Base-by-base conservation (phyloP, 2,888 invertebrate genomes). In the Plemyria rubiginata region DNA sequence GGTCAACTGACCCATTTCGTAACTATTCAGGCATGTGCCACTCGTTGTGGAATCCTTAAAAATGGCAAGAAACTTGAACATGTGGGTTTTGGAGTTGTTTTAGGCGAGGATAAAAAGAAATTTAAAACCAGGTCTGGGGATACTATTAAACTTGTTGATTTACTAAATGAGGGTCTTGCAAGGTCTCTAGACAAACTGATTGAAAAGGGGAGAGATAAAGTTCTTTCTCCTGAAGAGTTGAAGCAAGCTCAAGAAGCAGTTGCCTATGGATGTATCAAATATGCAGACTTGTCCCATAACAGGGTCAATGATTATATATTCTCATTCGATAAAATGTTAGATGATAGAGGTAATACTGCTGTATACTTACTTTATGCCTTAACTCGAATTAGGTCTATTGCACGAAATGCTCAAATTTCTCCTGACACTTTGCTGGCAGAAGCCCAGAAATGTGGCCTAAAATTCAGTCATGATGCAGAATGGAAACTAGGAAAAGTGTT, bases 301-400 rank as follows among this genome's bases (percentile, higher is more conserved):
- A 94, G 99, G 66, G 95, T 95, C 60, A 97, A 97, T 82, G 99
- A 99, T 81, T 99, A 99, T 82, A 95, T 99, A 1, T 99, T 99
- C 90, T 99, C 99, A 0, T 99, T 99, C 88, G 99, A 99, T 81
- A 98, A 98, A 94, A 99, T 99, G 99, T 93, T 99, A 68, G 99
- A 99, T 80, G 99, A 99, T 84, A 97, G 97, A 83, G 99, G 99
- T 9, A 99, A 99, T 84, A 99, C 99, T 0, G 99, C 99, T 0
- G 99, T 99, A 0, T 99, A 99, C 83, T 92, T 99, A 55, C 89
- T 99, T 7, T 99, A 99, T 86, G 98, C 98, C 0, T 95, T 97
- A 73, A 99, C 99, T 9, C 94, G 99, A 45, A 99, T 99, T 70
- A 95, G 97, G 79, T 99, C 97, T 0, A 98, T 98, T 74, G 96